These are phyloP conservation scores for Gonocerus acuteangulatus DNA, from an alignment of 2,888 invertebrate genomes.

Conservation along the genomic window DNA sequence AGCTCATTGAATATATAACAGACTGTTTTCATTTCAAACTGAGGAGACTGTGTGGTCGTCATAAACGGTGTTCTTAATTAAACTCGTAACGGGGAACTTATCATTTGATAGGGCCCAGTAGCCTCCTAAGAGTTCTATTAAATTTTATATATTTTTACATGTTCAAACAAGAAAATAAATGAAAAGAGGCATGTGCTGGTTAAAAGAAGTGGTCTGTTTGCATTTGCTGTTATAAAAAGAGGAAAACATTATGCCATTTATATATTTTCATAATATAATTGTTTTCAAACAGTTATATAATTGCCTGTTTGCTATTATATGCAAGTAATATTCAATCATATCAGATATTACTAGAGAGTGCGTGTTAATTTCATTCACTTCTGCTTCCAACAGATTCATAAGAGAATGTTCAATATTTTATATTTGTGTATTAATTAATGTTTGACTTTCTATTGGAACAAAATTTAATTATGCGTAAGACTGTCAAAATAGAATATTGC, in stretches of 20 bases:
- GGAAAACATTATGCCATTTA: too few relatives aligned
- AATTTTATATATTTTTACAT: constrained; percentile 19
- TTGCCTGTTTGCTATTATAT: neutral
- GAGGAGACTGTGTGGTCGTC: neutral
- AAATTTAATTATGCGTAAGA: too few relatives aligned
- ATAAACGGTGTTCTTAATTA: neutral
- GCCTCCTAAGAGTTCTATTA: constrained; percentile 2
- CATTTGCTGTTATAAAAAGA: constrained; percentile 7
- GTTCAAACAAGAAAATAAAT: neutral
- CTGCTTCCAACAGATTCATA: neutral
- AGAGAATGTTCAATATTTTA: neutral
- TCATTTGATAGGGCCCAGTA: constrained; percentile 6
- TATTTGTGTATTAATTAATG: too few relatives aligned
- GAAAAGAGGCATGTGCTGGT: neutral
- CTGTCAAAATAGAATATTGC: neutral
- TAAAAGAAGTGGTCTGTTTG: constrained; percentile 2
- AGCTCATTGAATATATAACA: neutral
- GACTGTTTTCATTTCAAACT: constrained; percentile 1
- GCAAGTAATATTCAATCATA: neutral
- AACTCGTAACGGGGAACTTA: constrained; percentile 1
- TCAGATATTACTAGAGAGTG: too few relatives aligned
- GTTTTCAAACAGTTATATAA: neutral
- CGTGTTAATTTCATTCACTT: too few relatives aligned
- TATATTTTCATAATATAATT: neutral
- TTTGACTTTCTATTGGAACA: too few relatives aligned